A percentile compares a stretch with the other conserved stretches of the same genome.
These are phyloP conservation scores for Cygnus atratus DNA, from an alignment of 2,113 vertebrate species.

Conservation along the genomic window DNA sequence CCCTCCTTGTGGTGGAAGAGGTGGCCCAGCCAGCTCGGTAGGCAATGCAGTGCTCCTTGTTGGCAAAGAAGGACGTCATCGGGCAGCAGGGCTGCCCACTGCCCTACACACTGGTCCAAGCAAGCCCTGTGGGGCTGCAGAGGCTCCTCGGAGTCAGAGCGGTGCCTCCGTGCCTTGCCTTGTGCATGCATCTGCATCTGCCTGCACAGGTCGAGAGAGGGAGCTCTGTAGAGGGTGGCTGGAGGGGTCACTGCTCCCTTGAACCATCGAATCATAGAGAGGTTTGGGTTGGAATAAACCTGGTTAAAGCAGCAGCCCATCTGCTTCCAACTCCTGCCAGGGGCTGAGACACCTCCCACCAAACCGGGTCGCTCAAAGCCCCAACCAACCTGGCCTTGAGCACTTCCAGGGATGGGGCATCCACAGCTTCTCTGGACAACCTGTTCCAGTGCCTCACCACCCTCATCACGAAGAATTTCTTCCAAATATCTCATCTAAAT, in stretches of 20 bases:
- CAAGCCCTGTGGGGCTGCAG: not conserved
- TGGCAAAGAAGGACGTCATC: not conserved
- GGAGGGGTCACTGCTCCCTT: not conserved
- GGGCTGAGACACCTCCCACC: no score
- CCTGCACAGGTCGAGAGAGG: fast-evolving
- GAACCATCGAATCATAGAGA: no score
- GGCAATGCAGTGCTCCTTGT: not conserved
- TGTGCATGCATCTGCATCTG: not conserved
- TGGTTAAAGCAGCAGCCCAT: no score
- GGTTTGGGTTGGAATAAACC: no score
- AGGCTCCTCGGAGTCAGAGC: not conserved
- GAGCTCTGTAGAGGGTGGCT: not conserved
- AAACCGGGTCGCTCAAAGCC: no score
- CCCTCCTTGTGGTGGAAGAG: fast-evolving
- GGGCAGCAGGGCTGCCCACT: fast-evolving
- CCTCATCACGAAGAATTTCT: no score
- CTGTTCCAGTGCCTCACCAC: no score
- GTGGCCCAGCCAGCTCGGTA: fast-evolving
- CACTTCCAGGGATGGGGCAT: no score
- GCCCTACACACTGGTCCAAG: not conserved
- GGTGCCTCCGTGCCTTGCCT: fast-evolving
- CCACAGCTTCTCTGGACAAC: no score
- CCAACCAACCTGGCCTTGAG: no score
- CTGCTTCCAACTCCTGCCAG: no score
- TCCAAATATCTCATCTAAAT: no score